Base-by-base conservation (phyloP, 2,888 invertebrate species). In the Hirtodrosophila histrioides region DNA sequence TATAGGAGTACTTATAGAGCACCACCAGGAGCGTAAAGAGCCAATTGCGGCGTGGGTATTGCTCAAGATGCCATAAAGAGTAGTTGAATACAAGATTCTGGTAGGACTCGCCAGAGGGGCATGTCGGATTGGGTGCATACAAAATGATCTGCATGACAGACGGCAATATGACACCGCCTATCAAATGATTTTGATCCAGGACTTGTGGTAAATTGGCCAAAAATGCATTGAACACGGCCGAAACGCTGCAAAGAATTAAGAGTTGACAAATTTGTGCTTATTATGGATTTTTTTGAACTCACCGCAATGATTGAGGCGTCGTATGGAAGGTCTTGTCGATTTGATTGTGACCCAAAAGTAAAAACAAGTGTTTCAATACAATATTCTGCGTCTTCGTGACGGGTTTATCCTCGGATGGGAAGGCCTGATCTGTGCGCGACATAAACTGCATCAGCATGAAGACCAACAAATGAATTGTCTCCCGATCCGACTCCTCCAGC, bases 391-490 rank as follows among this genome's bases (percentile, higher is more conserved):
- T 95, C 89, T 95, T 96, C 0, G 94, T 94, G 9, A 95, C 91
- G 37, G 94, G 93, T 85, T 97, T 98, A 78, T 98, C 98, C 81
- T 98, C 98, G 0, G 95, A 95, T 0, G 97, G 97, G 89, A 94
- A 96, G 0, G 97, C 96, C 91, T 95, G 95, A 90, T 96, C 95
- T 24, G 94, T 94, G 81, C 95, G 93, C 0, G 98, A 97, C 90
- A 99, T 93, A 91, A 98, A 99, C 93, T 98, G 98, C 96, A 99
- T 98, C 10, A 99, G 94, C n/a, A 99, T 93, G 85, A 98, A 97
- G 9, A 99, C 96, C 36, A 99, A 93, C 27, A 99, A 93, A 91
- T 99, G 98, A 82, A 98, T 96, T 0, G 99, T 99, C 92, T 99
- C 98, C 76, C 96, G 94, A 89, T 99, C 99, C 1, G 97, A 95